Percentiles rank a stretch among this genome's conserved stretches.
Evolutionary conservation across 2,797 vertebrate species (phyloP).

Genomic region (Hypotaenidia okinawae): DNA sequence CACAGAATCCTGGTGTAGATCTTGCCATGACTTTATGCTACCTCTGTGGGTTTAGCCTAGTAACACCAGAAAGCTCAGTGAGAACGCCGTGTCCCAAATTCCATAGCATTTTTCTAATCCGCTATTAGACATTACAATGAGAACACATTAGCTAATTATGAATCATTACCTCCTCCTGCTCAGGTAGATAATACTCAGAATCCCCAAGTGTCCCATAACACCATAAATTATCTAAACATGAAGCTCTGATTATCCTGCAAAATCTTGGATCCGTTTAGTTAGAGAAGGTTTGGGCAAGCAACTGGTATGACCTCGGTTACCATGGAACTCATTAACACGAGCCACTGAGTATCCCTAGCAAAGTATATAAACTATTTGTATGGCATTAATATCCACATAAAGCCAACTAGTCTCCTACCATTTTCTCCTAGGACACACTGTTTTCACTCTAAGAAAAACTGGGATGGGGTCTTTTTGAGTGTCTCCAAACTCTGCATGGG

Average conservation of each 20-base stretch:
- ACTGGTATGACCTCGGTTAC: slow-evolving; percentile 3
- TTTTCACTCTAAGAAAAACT: background rate
- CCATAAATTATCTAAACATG: slow-evolving; percentile 15
- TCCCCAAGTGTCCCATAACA: slow-evolving; percentile 16
- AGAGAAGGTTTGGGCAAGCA: background rate
- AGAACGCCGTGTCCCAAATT: slow-evolving; percentile 49
- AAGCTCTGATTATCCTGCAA: background rate
- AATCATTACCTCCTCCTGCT: slow-evolving; percentile 35
- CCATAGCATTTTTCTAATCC: slow-evolving; percentile 21
- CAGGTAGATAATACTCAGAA: slow-evolving; percentile 30
- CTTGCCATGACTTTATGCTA: slow-evolving; percentile 6
- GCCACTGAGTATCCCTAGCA: background rate
- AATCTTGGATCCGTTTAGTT: slow-evolving; percentile 15
- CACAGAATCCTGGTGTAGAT: background rate
- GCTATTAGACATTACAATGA: slow-evolving; percentile 29
- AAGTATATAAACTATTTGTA: background rate
- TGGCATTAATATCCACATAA: background rate
- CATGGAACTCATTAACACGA: slow-evolving; percentile 9
- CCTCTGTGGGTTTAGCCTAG: background rate
- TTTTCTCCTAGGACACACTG: background rate
- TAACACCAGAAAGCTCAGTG: background rate
- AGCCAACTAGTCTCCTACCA: background rate
- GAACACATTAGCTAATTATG: slow-evolving; percentile 53
- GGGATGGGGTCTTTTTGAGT: background rate
- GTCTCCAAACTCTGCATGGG: background rate